Percentiles rank a stretch among this genome's conserved stretches.
phyloP scores from a whole-genome alignment of 2,888 invertebrate genomes.

The Coleophora flavipennella region DNA sequence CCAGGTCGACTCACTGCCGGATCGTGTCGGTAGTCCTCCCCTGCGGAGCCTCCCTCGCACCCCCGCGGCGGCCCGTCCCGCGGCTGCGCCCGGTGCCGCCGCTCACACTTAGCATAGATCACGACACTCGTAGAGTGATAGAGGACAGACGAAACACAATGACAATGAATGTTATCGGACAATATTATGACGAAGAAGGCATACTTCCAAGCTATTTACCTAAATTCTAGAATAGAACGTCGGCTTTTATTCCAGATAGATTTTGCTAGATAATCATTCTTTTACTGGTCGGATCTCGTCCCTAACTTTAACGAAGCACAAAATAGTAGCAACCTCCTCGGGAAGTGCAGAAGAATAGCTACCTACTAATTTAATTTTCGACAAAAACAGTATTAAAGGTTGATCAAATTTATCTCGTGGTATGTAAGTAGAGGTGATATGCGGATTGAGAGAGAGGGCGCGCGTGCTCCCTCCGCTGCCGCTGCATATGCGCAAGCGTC shows the following conservation, averaged over 20 bases:
- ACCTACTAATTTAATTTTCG: constrained; percentile 48
- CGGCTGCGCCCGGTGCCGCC: constrained; percentile 12
- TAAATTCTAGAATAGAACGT: constrained; percentile 67
- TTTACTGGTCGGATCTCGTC: constrained; percentile 56
- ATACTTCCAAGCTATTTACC: constrained; percentile 68
- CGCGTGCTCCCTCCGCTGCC: constrained; percentile 25
- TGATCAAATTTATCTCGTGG: constrained; percentile 58
- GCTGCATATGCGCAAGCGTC: constrained; percentile 1
- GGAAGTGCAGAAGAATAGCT: constrained; percentile 48
- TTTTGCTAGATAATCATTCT: constrained; percentile 68
- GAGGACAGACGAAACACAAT: constrained; percentile 39
- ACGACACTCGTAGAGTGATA: constrained; percentile 69
- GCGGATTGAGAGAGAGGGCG: constrained; percentile 54
- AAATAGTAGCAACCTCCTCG: constrained; percentile 49
- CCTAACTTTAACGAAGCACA: constrained; percentile 48
- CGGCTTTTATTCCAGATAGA: constrained; percentile 71
- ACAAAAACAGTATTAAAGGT: constrained; percentile 65
- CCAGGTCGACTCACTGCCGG: constrained; percentile 19
- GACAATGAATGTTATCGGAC: constrained; percentile 66
- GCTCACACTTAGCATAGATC: constrained; percentile 60
- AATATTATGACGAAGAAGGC: constrained; percentile 66
- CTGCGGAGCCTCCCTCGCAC: constrained; percentile 24
- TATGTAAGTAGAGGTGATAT: constrained; percentile 65
- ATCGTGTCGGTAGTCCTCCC: constrained; percentile 14
- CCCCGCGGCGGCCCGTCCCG: constrained; percentile 20